Conservation (phyloP, 2,888 invertebrate species). For the Exephanes ischioxanthus region DNA sequence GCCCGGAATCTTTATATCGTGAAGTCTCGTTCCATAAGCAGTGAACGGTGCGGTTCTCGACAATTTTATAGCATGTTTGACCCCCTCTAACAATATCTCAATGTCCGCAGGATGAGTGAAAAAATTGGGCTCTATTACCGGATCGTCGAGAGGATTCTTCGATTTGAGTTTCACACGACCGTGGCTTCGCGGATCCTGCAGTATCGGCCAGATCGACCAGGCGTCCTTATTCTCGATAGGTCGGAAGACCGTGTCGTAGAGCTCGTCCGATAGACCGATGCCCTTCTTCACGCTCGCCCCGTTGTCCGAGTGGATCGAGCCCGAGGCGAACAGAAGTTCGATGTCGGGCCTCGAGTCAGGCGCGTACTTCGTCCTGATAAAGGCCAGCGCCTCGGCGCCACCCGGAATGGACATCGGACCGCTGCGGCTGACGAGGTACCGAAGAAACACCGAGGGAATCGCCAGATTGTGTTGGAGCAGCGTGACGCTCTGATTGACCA, state of each 20-base stretch:
- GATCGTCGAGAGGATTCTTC: conserved; percentile 90
- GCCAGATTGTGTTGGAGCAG: conserved; percentile 80
- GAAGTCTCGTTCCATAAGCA: conserved; percentile 84
- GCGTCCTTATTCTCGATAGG: conserved; percentile 84
- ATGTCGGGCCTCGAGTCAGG: conserved; percentile 81
- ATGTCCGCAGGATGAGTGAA: conserved; percentile 87
- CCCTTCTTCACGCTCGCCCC: conserved; percentile 82
- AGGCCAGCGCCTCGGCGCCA: conserved; percentile 85
- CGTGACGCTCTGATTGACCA: conserved; percentile 87
- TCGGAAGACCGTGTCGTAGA: conserved; percentile 84
- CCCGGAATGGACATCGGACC: conserved; percentile 84
- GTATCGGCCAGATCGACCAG: conserved; percentile 88
- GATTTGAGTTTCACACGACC: conserved; percentile 90
- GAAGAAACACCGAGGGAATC: conserved; percentile 79
- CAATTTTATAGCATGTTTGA: conserved; percentile 87
- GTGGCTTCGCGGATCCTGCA: conserved; percentile 90
- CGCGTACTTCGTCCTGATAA: conserved; percentile 84
- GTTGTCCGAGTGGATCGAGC: conserved; percentile 85
- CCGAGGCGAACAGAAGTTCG: conserved; percentile 85
- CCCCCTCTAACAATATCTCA: conserved; percentile 83
- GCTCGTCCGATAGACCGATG: conserved; percentile 81
- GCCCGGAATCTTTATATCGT: conserved; percentile 86
- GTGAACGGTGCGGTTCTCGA: conserved; percentile 85
- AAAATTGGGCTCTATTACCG: conserved; percentile 93
- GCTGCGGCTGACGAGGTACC: conserved; percentile 80